Base-by-base conservation (phyloP, 2,888 invertebrate species). In the Schrankia costaestrigalis region DNA sequence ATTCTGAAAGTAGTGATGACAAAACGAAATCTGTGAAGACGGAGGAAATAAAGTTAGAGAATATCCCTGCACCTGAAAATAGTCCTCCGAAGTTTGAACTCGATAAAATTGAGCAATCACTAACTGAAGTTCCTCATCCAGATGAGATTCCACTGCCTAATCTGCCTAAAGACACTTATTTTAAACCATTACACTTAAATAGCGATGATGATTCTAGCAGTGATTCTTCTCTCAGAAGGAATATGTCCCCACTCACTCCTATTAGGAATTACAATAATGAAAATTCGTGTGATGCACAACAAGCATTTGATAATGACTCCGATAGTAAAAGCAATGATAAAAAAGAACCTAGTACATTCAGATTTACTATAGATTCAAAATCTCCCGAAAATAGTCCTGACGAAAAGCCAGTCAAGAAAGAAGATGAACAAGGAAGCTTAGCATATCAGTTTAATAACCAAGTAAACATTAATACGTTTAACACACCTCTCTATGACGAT, bases 211-310 rank as follows among this genome's bases (percentile, higher is more conserved):
- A 80, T 17, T 78, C 82, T 0, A 86, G 84, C 47, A 85, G 84
- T 1, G 81, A 80, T 52, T 84, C 85, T 0, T 83, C 83, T 10
- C 46, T 88, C 6, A 63, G 72, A 41, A 71, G 86, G 46, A 87
- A 88, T 31, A 83, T 88, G 83, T 88, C 87, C 2, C 87, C 87
- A 1, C 56, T 88, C 14, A 88, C 87, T 3, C 87, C 87, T 5
- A 83, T 88, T 21, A 71, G 86, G 31, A 86, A 84, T 56, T 87
- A 76, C 19, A 81, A 83, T 43, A 85, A 85, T 47, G 87, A 87
- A 49, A 86, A 88, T 35, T 88, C 87, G 0, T 85, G 76, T 51
- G 87, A 88, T 28, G 87, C 87, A 1, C 86, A 86, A 46, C 87
- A 85, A 56, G 86, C 74, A 1, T 88, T 85, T 32, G 86, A 87